Evolutionary conservation across 2,888 invertebrate genomes (phyloP).

Genomic region (Marronus borbonicus): DNA sequence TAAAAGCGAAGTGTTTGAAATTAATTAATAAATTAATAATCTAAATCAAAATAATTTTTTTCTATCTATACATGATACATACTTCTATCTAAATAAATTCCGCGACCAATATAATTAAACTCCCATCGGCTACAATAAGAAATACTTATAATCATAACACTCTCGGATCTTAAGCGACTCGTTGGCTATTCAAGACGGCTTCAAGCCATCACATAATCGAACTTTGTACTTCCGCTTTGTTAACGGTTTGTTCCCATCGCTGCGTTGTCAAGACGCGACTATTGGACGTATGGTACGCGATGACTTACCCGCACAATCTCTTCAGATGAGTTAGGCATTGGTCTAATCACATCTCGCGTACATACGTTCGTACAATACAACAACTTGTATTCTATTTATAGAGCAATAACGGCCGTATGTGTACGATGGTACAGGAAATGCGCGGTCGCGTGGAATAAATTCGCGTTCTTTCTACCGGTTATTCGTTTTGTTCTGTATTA

Average conservation of each 20-base stretch:
- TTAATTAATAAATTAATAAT: too few relatives aligned
- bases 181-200: slow-evolving; percentile 1
- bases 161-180: background rate
- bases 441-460: slow-evolving; percentile 4
- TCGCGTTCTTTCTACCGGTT: background rate
- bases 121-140: too few relatives aligned
- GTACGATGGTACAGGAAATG: slow-evolving; percentile 20
- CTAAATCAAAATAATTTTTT: too few relatives aligned
- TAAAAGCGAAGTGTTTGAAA: too few relatives aligned
- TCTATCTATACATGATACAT: too few relatives aligned
- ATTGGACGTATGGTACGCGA: background rate
- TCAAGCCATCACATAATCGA: slow-evolving; percentile 2
- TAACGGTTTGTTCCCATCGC: slow-evolving; percentile 22
- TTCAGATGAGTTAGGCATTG: background rate
- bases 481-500: background rate
- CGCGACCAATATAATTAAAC: too few relatives aligned
- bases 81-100: too few relatives aligned
- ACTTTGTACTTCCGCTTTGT: slow-evolving; percentile 23
- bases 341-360: slow-evolving; percentile 18
- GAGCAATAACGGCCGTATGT: slow-evolving; percentile 27
- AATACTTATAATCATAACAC: too few relatives aligned
- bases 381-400: slow-evolving; percentile 39
- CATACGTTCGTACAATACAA: slow-evolving; percentile 4
- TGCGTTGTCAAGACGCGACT: background rate
- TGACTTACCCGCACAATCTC: slow-evolving; percentile 6